phyloP scores from a whole-genome alignment of 2,888 invertebrate genomes.

The Xestobium rufovillosum region DNA sequence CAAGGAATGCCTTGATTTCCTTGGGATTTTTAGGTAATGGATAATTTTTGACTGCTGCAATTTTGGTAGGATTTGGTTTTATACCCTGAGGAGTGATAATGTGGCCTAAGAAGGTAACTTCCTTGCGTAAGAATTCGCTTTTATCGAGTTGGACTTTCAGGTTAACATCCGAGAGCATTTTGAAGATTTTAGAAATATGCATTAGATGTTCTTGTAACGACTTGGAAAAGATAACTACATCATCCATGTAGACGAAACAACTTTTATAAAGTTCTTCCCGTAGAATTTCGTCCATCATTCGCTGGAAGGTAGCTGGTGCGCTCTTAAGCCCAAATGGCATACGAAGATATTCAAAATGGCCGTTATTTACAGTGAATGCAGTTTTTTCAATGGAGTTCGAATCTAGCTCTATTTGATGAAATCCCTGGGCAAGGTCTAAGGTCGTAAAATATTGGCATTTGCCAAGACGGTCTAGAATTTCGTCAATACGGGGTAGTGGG shows the following conservation, averaged over 20 bases:
- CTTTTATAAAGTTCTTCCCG: too few species aligned
- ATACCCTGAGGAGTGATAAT: conserved; percentile 33
- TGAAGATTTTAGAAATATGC: conserved; percentile 30
- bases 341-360: too few species aligned
- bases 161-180: conserved; percentile 22
- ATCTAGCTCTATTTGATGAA: conserved; percentile 20
- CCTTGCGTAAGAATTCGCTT: too few species aligned
- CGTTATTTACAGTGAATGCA: too few species aligned
- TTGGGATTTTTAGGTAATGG: conserved; percentile 26
- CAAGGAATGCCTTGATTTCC: too few species aligned
- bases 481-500: too few species aligned
- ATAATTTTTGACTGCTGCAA: conserved; percentile 24
- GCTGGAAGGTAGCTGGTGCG: too few species aligned
- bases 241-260: too few species aligned
- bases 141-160: conserved; percentile 30
- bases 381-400: conserved; percentile 15
- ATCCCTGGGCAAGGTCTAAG: conserved; percentile 23
- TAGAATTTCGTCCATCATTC: too few species aligned
- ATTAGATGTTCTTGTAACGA: conserved; percentile 28
- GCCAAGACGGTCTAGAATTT: too few species aligned
- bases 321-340: too few species aligned
- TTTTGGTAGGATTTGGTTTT: conserved; percentile 32
- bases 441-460: too few species aligned
- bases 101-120: conserved; percentile 36
- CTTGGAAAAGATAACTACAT: conserved; percentile 18